Evolutionary conservation across 2,888 invertebrate species (phyloP).

Genomic region (Orthonevra nobilis): DNA sequence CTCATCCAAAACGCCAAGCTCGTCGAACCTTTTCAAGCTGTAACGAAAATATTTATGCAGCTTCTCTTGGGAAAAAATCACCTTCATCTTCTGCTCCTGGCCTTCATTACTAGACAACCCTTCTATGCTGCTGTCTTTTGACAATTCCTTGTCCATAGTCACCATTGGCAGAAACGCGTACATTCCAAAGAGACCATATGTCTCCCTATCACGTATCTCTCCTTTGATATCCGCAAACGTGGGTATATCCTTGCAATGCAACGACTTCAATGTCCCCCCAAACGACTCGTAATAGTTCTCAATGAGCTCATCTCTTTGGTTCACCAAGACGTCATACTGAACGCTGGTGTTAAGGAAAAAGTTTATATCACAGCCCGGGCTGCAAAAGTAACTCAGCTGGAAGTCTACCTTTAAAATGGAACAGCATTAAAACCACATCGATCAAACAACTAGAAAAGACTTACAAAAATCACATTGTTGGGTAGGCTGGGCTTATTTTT

Average conservation of each 20-base stretch:
- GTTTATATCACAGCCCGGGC: conserved; percentile 76
- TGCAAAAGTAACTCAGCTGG: conserved; percentile 74
- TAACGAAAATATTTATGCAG: conserved; percentile 74
- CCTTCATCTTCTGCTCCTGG: conserved; percentile 71
- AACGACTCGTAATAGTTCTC: conserved; percentile 74
- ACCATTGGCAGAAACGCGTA: conserved; percentile 76
- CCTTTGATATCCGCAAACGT: conserved; percentile 74
- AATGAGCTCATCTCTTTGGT: conserved; percentile 73
- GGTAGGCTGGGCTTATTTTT: conserved; percentile 70
- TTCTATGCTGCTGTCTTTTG: conserved; percentile 74
- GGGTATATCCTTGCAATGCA: conserved; percentile 74
- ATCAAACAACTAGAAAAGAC: conserved; percentile 54
- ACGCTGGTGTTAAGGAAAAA: conserved; percentile 76
- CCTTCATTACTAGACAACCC: conserved; percentile 71
- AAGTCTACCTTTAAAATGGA: conserved; percentile 73
- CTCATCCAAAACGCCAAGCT: conserved; percentile 75
- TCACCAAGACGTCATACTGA: conserved; percentile 71
- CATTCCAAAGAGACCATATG: conserved; percentile 75
- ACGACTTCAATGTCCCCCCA: conserved; percentile 71
- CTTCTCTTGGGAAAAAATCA: conserved; percentile 72
- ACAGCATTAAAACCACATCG: no score
- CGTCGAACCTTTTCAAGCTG: conserved; percentile 74
- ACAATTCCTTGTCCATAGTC: conserved; percentile 74
- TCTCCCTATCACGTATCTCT: conserved; percentile 75
- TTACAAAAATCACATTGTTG: conserved; percentile 78